Base-by-base conservation (phyloP, 2,797 vertebrate genomes). In the Todus mexicanus region DNA sequence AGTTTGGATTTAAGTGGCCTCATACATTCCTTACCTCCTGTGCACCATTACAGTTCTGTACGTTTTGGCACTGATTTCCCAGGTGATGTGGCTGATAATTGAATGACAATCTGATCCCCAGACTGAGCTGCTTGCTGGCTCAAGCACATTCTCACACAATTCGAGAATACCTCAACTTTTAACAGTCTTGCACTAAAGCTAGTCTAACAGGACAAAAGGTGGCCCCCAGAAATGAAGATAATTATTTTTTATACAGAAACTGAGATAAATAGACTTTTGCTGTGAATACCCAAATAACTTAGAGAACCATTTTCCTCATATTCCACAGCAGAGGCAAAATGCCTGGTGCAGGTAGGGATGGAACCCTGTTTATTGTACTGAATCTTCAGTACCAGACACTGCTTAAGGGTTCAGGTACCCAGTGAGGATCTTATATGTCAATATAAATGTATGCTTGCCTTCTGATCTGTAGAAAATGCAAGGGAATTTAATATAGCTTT, bases 361-460 rank as follows among this genome's bases (percentile, higher is more conserved):
- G 20, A 8, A 33, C 5, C 3, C 5, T 43, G 4, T 72, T 82
- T 75, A 8, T 27, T 72, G 25, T 40, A 13, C 21, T 76, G n/a
- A 6, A 19, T 63, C 12, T 82, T 76, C 60, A n/a, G 11, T 19
- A 47, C 5, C 1, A 2, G 14, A 42, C 31, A 33, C 27, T 61
- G 21, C 0, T n/a, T 2, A 50, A 75, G 17, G 18, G 25, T 60
- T 77, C 61, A 66, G 57, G 20, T 40, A 18, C 15, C 33, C 45
- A 40, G 14, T 22, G 23, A 40, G 22, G 50, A 27, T 53, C 31
- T 65, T 48, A 11, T 45, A 8, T 14, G 8, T 35, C 47, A 21
- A 0, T 8, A 9, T 35, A 60, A 37, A 12, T 48, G 13, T 15
- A 33, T 11, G 8, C 0, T 2, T 35, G 11, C 4, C 19, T 37